Base-by-base conservation (phyloP, 2,113 vertebrate species). In the Ceuthmochares aereus region DNA sequence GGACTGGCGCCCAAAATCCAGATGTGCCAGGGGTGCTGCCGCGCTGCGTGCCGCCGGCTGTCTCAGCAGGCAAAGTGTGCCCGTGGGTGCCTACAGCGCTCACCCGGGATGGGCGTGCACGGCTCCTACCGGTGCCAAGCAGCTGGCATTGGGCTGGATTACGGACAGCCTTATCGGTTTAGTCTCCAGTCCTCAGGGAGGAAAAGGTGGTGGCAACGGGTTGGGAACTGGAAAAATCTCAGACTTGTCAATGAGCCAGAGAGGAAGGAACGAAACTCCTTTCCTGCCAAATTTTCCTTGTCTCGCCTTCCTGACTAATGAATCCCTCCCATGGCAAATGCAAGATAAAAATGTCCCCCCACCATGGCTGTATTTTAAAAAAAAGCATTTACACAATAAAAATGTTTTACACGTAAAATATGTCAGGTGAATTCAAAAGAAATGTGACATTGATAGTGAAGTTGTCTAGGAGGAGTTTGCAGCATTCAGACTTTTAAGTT, bases 391-490 rank as follows among this genome's bases (percentile, higher is more conserved):
- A 92, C 85, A 83, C 77, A 91, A 94, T 90, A 94, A 91, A 95
- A 94, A 96, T 70, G 75, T 93, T 93, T 93, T 73, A 84, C 93
- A 93, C 74, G 82, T 85, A 68, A 96, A 94, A 66, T 40, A 92
- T 95, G 92, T 96, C 91, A 42, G 97, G 97, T 97, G 98, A 94
- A 95, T 93, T 95, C 75, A 93, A 98, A 97, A 96, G 96, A 96
- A 98, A 98, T 0, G 93, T 98, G 98, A 96, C 96, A 95, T 54
- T 98, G 98, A 97, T 97, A 98, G 98, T 98, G 98, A 98, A 98
- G 96, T 96, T 97, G 97, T 98, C 97, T 97, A 97, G 96, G 98
- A 98, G 93, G 96, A 94, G 97, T 94, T 64, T 68, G 94, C 91
- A 85, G 95, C 93, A 86, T 64, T 84, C 37, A 79, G 89, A 34